A percentile compares a stretch with the other conserved stretches of the same genome.
Conservation (phyloP, 2,113 vertebrate species). For the Odontophorus gujanensis region DNA sequence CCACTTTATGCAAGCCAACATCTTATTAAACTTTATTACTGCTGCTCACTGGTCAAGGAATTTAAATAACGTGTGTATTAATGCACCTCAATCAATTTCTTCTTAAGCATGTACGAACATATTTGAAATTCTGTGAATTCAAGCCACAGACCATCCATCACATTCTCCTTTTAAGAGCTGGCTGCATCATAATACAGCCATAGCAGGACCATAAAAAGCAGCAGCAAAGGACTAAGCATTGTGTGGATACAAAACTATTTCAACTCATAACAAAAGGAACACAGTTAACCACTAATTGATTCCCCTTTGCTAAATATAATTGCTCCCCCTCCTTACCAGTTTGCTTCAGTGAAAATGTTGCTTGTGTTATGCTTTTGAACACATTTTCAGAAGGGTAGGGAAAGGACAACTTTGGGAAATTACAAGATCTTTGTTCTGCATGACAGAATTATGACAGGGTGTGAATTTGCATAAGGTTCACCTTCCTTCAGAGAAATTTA, state of each 20-base stretch:
- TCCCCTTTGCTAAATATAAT: not conserved
- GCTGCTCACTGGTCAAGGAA: constrained; percentile 46
- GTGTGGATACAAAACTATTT: not conserved
- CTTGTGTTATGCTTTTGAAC: constrained; percentile 41
- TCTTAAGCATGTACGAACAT: not conserved
- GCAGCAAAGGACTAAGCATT: not conserved
- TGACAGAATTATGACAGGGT: constrained; percentile 35
- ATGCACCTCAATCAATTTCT: constrained; percentile 26
- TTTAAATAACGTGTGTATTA: constrained; percentile 27
- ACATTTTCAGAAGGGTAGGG: not conserved
- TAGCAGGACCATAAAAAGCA: not conserved
- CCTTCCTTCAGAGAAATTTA: constrained; percentile 39
- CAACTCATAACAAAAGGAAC: constrained; percentile 3
- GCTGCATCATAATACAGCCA: not conserved
- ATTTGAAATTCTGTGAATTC: constrained; percentile 5
- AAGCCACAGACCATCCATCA: not conserved
- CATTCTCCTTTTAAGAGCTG: not conserved
- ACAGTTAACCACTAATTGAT: constrained; percentile 25
- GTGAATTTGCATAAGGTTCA: constrained; percentile 44
- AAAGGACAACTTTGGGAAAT: constrained; percentile 43
- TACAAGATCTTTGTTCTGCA: constrained; percentile 47
- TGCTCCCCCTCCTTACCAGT: not conserved
- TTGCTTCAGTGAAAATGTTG: not conserved
- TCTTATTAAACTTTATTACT: constrained; percentile 57
- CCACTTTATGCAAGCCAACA: constrained; percentile 6